These are phyloP conservation scores for Drosophila lacteicornis DNA, from an alignment of 1,140 invertebrate species.

Conservation along the genomic window DNA sequence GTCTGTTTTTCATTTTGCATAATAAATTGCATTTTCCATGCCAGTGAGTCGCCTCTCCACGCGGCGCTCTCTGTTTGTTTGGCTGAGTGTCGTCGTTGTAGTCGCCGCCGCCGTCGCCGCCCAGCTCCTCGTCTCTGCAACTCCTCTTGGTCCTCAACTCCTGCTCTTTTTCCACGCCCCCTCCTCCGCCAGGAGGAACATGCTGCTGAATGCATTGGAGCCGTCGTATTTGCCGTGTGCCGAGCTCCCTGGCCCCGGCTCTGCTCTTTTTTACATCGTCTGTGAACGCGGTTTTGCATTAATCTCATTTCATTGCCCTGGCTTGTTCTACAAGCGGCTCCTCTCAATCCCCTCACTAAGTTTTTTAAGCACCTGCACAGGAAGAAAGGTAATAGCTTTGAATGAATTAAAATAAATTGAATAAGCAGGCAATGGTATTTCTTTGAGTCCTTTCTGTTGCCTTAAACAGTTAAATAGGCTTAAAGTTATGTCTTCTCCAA, in stretches of 20 bases:
- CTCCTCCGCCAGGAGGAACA: constrained; percentile 11
- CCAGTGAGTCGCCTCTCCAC: constrained; percentile 60
- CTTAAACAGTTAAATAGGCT: no score
- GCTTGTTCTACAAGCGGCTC: constrained; percentile 24
- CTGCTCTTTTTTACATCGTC: constrained; percentile 66
- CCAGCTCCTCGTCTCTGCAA: neutral
- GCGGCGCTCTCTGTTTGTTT: constrained; percentile 47
- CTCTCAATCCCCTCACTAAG: constrained; percentile 18
- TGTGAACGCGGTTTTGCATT: constrained; percentile 74
- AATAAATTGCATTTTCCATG: constrained; percentile 84
- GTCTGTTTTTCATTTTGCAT: constrained; percentile 81
- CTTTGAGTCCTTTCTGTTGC: no score
- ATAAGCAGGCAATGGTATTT: no score
- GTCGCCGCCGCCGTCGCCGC: neutral
- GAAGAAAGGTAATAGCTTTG: neutral
- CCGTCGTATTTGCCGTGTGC: constrained; percentile 64
- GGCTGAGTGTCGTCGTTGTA: constrained; percentile 43
- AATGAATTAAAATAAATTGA: neutral
- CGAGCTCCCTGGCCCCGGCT: neutral
- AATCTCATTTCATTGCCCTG: constrained; percentile 79
- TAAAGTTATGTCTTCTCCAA: neutral
- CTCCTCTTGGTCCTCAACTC: neutral
- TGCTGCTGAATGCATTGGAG: constrained; percentile 41
- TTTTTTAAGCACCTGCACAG: constrained; percentile 20
- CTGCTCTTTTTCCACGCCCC: neutral